Conservation (phyloP, 2,888 invertebrate species). For the Ennomos quercinarius region DNA sequence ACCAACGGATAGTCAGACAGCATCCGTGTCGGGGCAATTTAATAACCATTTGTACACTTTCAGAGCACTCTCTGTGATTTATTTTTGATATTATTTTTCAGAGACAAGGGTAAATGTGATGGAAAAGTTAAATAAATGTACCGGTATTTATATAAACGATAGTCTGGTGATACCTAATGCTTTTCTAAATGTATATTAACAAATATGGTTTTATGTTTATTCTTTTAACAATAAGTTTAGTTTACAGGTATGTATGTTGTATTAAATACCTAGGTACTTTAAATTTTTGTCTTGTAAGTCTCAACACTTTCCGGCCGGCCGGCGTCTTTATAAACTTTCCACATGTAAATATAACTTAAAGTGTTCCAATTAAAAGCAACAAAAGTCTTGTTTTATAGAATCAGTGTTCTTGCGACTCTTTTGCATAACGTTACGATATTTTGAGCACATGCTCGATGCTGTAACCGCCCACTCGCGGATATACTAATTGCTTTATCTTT, state of each 20-base stretch:
- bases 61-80: conserved; percentile 1
- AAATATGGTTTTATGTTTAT: too few species aligned
- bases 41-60: conserved; percentile 10
- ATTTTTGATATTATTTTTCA: not conserved
- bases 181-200: too few species aligned
- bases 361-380: not conserved
- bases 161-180: too few species aligned
- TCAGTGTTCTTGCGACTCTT: conserved; percentile 4
- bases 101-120: not conserved
- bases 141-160: too few species aligned
- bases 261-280: too few species aligned
- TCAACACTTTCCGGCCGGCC: too few species aligned
- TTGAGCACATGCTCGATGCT: conserved; percentile 14
- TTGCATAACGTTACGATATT: conserved; percentile 16
- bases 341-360: too few species aligned
- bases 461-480: conserved; percentile 21
- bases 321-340: too few species aligned
- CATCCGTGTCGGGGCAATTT: conserved; percentile 4
- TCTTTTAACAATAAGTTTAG: too few species aligned
- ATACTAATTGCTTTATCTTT: conserved; percentile 25
- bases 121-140: not conserved
- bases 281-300: too few species aligned
- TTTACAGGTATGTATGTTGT: too few species aligned
- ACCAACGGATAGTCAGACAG: not conserved
- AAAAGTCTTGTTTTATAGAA: conserved; percentile 1